A percentile compares a stretch with the other conserved stretches of the same genome.
Evolutionary conservation across 2,113 vertebrate genomes (phyloP).

Genomic region (Cyphomyrus plagiostoma): DNA sequence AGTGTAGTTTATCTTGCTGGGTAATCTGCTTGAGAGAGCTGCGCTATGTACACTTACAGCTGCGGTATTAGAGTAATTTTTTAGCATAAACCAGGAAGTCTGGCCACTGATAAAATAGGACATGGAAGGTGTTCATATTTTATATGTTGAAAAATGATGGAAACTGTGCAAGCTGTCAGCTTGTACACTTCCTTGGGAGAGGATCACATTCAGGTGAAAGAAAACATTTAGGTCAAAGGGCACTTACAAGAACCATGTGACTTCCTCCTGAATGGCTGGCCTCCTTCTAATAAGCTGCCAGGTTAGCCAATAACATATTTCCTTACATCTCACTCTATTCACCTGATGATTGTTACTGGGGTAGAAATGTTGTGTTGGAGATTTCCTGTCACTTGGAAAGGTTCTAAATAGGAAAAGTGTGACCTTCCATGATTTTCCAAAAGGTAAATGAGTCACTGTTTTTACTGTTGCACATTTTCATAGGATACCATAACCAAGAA

Average conservation of each 20-base stretch:
- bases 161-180: background rate
- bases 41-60: background rate
- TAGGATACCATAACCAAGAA: background rate
- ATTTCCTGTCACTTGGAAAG: background rate
- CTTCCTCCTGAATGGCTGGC: background rate
- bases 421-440: background rate
- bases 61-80: background rate
- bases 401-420: background rate
- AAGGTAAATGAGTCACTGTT: background rate
- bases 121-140: background rate
- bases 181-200: background rate
- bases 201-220: background rate
- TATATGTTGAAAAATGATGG: background rate
- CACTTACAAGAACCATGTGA: background rate
- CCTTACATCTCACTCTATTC: background rate
- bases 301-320: background rate
- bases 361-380: background rate
- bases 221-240: background rate
- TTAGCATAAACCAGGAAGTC: background rate
- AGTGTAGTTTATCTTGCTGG: background rate
- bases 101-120: background rate
- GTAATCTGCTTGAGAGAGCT: background rate
- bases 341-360: background rate
- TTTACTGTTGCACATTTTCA: background rate
- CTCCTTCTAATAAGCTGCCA: background rate